Evolutionary conservation across 2,113 vertebrate species (phyloP).

Genomic region (Burhinus oedicnemus): DNA sequence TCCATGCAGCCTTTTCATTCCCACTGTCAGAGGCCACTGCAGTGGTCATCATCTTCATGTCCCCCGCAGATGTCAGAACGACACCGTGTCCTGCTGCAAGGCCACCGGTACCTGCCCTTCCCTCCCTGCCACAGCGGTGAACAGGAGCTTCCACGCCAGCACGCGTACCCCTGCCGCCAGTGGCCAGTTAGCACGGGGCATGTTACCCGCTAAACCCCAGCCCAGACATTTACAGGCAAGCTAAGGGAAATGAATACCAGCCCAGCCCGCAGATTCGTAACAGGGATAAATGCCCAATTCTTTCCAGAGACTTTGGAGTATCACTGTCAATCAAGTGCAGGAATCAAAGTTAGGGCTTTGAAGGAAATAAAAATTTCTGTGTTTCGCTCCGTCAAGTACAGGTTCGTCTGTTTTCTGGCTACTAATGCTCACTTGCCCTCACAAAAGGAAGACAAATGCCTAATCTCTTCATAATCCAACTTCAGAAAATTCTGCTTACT

Average conservation of each 20-base stretch:
- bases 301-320: not conserved
- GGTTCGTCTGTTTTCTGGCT: not conserved
- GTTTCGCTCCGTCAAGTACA: not conserved
- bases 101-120: not conserved
- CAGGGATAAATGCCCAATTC: not conserved
- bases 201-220: not conserved
- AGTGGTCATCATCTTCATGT: not conserved
- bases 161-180: not conserved
- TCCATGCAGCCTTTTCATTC: not conserved
- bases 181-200: not conserved
- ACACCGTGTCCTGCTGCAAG: not conserved
- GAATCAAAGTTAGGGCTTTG: not conserved
- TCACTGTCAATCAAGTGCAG: not conserved
- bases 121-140: rapidly evolving
- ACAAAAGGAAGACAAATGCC: not conserved
- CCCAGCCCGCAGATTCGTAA: not conserved
- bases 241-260: not conserved
- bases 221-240: not conserved
- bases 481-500: not conserved
- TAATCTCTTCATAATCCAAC: not conserved
- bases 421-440: not conserved
- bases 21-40: not conserved
- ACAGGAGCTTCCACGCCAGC: not conserved
- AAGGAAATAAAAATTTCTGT: not conserved
- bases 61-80: not conserved